These are phyloP conservation scores for Morinoia aosen DNA, from an alignment of 2,888 invertebrate genomes.

Conservation along the genomic window DNA sequence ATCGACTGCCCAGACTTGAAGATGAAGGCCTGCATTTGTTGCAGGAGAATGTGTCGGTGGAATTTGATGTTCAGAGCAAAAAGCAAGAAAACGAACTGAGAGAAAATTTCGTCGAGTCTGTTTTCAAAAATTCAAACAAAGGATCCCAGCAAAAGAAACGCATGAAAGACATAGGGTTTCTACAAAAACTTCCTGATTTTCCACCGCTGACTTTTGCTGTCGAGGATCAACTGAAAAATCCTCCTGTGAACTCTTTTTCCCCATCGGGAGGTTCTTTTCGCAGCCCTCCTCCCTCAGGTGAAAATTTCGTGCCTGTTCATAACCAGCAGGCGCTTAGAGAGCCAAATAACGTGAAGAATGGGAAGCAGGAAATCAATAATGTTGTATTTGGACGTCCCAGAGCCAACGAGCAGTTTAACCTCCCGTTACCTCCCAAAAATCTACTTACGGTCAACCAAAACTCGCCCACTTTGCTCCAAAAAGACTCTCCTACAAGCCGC, in stretches of 20 bases:
- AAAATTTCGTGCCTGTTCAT: background rate
- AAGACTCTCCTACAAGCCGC: background rate
- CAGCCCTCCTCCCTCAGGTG: background rate
- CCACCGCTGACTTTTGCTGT: background rate
- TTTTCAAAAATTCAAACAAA: background rate
- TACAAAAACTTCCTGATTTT: background rate
- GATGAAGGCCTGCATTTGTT: constrained; percentile 34
- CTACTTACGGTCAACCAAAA: background rate
- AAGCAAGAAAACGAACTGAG: background rate
- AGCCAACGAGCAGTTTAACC: background rate
- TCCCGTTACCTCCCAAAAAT: background rate
- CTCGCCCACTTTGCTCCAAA: background rate
- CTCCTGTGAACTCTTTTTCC: background rate
- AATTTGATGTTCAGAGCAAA: background rate
- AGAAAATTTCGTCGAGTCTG: background rate
- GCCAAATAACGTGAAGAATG: background rate
- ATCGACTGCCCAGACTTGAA: background rate
- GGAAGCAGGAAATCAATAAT: background rate
- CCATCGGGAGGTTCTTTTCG: background rate
- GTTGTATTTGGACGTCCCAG: background rate
- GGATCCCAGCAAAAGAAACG: background rate
- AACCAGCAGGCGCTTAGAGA: background rate
- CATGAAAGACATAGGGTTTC: background rate
- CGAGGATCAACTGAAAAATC: background rate
- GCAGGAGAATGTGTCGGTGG: background rate